Conservation (phyloP, 2,888 invertebrate species). For the Diarsia mendica region DNA sequence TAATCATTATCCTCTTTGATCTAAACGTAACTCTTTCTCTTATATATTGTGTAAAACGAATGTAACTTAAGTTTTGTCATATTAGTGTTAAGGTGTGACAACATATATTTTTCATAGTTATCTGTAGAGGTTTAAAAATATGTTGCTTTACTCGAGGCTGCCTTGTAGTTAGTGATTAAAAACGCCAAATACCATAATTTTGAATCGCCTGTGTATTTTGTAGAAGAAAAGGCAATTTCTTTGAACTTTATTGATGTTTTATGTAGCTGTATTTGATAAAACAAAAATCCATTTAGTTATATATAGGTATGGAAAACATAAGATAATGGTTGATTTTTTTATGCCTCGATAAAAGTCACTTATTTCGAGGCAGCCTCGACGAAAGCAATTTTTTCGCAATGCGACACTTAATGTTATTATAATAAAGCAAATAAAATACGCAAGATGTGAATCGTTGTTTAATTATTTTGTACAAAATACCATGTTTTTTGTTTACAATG, state of each 20-base stretch:
- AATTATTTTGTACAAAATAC: conserved; percentile 62
- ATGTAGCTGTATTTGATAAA: not conserved
- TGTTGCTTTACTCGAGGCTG: conserved; percentile 30
- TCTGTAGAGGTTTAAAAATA: conserved; percentile 23
- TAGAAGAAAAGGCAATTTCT: not conserved
- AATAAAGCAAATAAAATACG: conserved; percentile 61
- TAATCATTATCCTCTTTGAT: conserved; percentile 11
- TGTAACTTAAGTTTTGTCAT: conserved; percentile 41
- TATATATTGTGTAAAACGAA: conserved; percentile 10
- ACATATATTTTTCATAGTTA: conserved; percentile 31
- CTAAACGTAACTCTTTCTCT: conserved; percentile 3
- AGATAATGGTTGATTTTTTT: not conserved
- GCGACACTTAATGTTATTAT: conserved; percentile 48
- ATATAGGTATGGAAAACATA: not conserved
- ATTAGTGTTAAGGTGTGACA: conserved; percentile 33
- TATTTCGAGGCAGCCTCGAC: conserved; percentile 34
- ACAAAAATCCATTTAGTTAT: not conserved
- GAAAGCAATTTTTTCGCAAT: conserved; percentile 41
- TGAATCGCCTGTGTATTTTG: not conserved
- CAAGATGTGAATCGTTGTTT: conserved; percentile 59
- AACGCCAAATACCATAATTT: not conserved
- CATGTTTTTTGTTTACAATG: conserved; percentile 49
- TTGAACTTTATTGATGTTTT: not conserved
- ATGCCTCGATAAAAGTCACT: conserved; percentile 13
- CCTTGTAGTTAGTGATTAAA: conserved; percentile 2